Percentiles rank a stretch among this genome's conserved stretches.
Evolutionary conservation across 2,113 vertebrate genomes (phyloP).

Genomic region (Tinamus guttatus): DNA sequence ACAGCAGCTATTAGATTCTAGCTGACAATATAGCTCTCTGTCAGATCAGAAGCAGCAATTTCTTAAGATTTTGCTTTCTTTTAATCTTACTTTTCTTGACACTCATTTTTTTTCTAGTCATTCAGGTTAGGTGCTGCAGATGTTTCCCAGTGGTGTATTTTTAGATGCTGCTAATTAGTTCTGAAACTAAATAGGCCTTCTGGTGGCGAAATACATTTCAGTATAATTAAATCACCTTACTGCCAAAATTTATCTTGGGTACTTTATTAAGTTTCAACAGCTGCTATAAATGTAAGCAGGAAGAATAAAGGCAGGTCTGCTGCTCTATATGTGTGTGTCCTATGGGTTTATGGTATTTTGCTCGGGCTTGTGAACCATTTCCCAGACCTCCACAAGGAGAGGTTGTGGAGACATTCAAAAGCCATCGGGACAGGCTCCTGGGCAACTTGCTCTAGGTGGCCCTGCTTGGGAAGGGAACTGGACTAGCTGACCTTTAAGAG

Average conservation of each 20-base stretch:
- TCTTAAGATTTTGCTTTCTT: background rate
- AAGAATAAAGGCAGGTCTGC: background rate
- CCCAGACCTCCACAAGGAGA: background rate
- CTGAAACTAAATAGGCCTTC: background rate
- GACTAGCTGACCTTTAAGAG: too few species aligned
- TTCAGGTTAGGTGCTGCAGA: background rate
- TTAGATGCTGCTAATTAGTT: background rate
- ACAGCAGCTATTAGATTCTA: background rate
- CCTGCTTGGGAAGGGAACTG: too few species aligned
- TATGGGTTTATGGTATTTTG: background rate
- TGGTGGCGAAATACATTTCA: background rate
- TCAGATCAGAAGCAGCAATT: background rate
- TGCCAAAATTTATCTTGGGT: background rate
- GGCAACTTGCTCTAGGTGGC: too few species aligned
- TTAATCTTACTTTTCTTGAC: background rate
- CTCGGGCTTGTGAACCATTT: background rate
- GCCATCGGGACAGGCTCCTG: too few species aligned
- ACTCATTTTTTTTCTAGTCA: background rate
- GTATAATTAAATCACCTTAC: background rate
- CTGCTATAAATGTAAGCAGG: background rate
- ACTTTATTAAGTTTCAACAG: background rate
- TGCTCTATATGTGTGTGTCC: background rate
- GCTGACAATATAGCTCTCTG: background rate
- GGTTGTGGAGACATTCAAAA: too few species aligned
- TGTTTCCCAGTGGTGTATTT: background rate